Evolutionary conservation across 2,797 vertebrate species (phyloP).

Genomic region (Ctenochaetus hawaiiensis): DNA sequence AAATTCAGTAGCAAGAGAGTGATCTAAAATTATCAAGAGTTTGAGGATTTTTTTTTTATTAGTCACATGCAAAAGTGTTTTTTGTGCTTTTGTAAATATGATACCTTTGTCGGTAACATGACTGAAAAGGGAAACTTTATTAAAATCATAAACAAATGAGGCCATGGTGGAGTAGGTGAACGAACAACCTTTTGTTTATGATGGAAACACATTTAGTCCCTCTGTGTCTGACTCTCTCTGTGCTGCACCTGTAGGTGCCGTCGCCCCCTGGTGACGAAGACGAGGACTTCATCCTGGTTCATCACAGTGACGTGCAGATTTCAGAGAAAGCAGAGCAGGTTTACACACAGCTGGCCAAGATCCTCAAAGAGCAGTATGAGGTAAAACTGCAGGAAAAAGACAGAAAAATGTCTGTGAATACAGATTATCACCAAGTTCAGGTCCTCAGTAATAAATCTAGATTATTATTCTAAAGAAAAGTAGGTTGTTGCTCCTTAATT

Average conservation of each 20-base stretch:
- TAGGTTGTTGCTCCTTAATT: neutral
- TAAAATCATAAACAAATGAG: neutral
- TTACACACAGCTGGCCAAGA: conserved; percentile 90
- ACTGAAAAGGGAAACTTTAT: neutral
- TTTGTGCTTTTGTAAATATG: too few relatives aligned
- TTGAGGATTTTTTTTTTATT: too few relatives aligned
- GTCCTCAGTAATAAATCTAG: neutral
- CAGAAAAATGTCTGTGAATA: neutral
- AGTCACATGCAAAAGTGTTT: too few relatives aligned
- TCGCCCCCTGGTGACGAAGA: conserved; percentile 93
- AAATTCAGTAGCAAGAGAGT: neutral
- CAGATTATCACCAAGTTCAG: rapidly evolving
- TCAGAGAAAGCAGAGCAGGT: conserved; percentile 93
- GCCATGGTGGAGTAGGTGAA: neutral
- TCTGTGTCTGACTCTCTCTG: neutral
- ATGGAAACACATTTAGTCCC: too few relatives aligned
- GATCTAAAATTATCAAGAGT: neutral
- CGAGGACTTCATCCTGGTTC: conserved; percentile 94
- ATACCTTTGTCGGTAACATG: neutral
- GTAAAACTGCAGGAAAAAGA: conserved; percentile 66
- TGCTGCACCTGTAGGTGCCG: conserved; percentile 86
- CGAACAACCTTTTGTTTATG: too few relatives aligned
- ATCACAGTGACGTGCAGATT: conserved; percentile 91
- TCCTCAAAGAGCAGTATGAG: conserved; percentile 93
- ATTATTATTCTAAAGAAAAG: neutral